These are phyloP conservation scores for Tragelaphus imberbis DNA, from an alignment of 2,113 vertebrate genomes.

Conservation along the genomic window DNA sequence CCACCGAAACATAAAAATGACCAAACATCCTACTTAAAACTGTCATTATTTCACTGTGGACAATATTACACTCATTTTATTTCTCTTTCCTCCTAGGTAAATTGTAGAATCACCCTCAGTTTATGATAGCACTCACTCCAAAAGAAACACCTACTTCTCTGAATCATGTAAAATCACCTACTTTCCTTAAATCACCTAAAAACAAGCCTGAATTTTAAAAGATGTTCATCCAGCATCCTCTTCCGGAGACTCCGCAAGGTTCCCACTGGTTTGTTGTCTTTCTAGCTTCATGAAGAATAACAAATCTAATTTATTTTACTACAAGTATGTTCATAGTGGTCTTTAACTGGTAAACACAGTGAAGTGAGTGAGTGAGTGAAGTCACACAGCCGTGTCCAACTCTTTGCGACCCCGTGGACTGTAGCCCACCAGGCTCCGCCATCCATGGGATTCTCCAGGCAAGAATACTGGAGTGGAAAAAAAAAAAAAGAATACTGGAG, in stretches of 20 bases:
- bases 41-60: background rate
- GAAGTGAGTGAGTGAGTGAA: too few relatives aligned
- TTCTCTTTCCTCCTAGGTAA: background rate
- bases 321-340: background rate
- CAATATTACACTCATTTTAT: background rate
- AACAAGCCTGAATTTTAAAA: background rate
- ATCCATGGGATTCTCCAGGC: too few relatives aligned
- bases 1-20: background rate
- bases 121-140: background rate
- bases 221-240: background rate
- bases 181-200: background rate
- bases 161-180: background rate
- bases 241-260: background rate
- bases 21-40: background rate
- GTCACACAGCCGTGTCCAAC: too few relatives aligned
- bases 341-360: background rate
- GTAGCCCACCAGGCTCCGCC: too few relatives aligned
- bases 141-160: background rate
- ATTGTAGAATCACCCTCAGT: background rate
- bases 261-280: background rate
- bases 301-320: background rate
- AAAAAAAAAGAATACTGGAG: too few relatives aligned
- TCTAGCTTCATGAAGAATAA: background rate
- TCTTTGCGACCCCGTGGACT: too few relatives aligned
- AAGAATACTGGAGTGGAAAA: too few relatives aligned